phyloP scores from a whole-genome alignment of 1,140 invertebrate species.

The Andricus grossulariae region DNA sequence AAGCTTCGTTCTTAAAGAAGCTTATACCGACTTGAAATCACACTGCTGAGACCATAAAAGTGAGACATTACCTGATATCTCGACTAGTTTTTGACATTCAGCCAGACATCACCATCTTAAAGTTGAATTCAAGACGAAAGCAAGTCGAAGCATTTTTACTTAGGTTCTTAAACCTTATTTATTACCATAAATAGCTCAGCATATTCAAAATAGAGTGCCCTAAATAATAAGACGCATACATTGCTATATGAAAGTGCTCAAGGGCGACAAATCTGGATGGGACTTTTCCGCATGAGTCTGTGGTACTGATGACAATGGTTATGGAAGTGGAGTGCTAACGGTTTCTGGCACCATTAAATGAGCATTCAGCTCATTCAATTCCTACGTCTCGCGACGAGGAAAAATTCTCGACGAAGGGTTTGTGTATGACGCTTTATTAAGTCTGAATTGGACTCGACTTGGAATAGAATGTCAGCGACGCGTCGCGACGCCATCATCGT shows the following conservation, averaged over 20 bases:
- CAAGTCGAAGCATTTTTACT: no score
- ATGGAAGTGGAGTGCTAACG: conserved; percentile 46
- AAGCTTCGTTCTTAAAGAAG: no score
- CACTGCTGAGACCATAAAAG: no score
- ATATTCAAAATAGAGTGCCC: no score
- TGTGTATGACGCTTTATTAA: conserved; percentile 73
- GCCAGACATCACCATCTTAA: no score
- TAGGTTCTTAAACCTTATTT: no score
- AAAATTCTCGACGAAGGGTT: conserved; percentile 57
- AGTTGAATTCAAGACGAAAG: no score
- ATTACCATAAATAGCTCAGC: no score
- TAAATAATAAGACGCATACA: conserved; percentile 13
- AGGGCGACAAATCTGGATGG: conserved; percentile 22
- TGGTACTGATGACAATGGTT: conserved; percentile 48
- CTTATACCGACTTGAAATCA: no score
- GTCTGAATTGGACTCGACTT: conserved; percentile 65
- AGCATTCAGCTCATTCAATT: conserved; percentile 73
- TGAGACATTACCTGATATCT: no score
- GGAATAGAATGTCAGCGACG: conserved; percentile 63
- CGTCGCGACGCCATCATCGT: conserved; percentile 45
- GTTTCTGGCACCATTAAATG: conserved; percentile 63
- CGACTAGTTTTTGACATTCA: no score
- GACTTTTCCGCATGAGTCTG: not conserved
- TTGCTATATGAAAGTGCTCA: conserved; percentile 8
- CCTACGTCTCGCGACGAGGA: conserved; percentile 51